Evolutionary conservation across 1,140 invertebrate species (phyloP).

Genomic region (Nasonia longicornis): DNA sequence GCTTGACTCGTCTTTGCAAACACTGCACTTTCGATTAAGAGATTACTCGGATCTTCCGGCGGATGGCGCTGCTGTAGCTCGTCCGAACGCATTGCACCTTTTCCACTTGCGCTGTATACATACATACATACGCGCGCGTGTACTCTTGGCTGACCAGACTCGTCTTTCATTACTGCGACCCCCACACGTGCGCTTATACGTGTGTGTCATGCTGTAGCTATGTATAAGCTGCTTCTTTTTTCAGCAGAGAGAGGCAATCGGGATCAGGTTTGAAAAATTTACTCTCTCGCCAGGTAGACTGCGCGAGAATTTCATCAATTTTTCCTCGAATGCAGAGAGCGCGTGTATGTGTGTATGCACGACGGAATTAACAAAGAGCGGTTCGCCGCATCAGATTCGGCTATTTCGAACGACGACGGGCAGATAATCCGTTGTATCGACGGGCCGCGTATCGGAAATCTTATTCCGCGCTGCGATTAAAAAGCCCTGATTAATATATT

Average conservation of each 20-base stretch:
- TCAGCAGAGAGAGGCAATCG: not conserved
- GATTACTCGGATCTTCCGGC: conserved; percentile 9
- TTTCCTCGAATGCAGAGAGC: too few species aligned
- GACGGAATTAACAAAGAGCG: conserved; percentile 4
- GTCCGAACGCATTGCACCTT: conserved; percentile 10
- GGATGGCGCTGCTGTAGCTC: not conserved
- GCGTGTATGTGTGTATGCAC: too few species aligned
- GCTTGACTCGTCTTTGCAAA: not conserved
- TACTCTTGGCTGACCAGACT: conserved; percentile 2
- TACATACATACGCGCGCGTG: not conserved
- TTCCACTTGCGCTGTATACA: not conserved
- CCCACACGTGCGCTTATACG: not conserved
- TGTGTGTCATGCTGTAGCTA: conserved; percentile 35
- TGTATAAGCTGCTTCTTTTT: conserved; percentile 32
- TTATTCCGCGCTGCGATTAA: too few species aligned
- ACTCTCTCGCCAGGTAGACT: too few species aligned
- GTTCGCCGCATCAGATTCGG: conserved; percentile 49
- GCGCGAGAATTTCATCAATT: too few species aligned
- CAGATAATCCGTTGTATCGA: not conserved
- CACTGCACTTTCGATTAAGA: not conserved
- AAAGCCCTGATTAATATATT: too few species aligned
- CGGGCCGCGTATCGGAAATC: too few species aligned
- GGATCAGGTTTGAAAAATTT: not conserved
- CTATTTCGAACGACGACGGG: conserved; percentile 52
- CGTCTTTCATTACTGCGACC: conserved; percentile 23